Conservation (phyloP, 2,113 vertebrate species). For the Myodes glareolus region DNA sequence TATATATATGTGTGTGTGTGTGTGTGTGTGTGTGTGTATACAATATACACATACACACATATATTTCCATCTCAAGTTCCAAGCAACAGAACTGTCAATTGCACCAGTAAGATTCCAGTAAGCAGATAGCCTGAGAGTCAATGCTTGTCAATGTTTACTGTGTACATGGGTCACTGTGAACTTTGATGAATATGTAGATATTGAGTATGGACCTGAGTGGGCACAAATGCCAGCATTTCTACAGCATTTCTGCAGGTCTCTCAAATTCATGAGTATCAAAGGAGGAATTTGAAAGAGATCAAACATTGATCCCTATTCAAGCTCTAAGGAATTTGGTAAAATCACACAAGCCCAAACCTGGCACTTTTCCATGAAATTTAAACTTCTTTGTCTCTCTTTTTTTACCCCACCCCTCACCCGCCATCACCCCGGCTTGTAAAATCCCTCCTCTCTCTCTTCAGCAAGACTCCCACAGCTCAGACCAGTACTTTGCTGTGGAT, state of each 20-base stretch:
- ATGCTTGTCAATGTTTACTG: background rate
- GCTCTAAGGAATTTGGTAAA: background rate
- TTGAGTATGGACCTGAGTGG: background rate
- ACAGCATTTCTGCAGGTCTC: background rate
- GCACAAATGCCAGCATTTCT: background rate
- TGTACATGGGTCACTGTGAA: background rate
- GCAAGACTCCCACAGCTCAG: too few species aligned
- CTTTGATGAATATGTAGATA: background rate
- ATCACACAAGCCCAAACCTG: background rate
- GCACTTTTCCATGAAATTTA: background rate
- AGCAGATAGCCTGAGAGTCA: background rate
- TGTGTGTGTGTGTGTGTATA: too few species aligned
- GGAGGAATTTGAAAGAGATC: background rate
- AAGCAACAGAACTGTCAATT: background rate
- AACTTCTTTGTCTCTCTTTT: background rate
- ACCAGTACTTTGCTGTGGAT: too few species aligned
- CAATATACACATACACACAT: too few species aligned
- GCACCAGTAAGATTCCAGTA: background rate
- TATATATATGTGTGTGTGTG: too few species aligned
- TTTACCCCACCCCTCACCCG: too few species aligned
- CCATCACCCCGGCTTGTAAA: too few species aligned
- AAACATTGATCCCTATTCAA: background rate
- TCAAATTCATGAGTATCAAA: background rate
- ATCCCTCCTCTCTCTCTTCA: too few species aligned
- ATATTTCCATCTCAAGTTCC: background rate